A percentile compares a stretch with the other conserved stretches of the same genome.
These are phyloP conservation scores for Tetrapedia diversipes DNA, from an alignment of 2,888 invertebrate species.

Conservation along the genomic window DNA sequence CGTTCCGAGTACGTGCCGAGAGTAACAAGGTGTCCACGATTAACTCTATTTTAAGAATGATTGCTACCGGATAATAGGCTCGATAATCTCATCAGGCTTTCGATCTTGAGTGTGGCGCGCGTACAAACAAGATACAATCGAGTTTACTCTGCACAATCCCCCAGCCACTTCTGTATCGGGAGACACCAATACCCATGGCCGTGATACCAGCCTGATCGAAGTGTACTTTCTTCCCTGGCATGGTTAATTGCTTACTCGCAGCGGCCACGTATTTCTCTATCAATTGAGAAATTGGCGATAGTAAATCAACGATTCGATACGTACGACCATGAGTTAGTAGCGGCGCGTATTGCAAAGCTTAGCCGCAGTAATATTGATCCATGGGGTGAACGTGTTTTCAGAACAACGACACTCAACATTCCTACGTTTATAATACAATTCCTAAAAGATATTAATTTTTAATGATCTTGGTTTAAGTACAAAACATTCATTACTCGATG, in stretches of 20 bases:
- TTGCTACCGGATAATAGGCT: conserved; percentile 57
- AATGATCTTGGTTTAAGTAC: too few relatives aligned
- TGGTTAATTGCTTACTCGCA: conserved; percentile 36
- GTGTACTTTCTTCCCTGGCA: conserved; percentile 22
- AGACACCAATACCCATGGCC: conserved; percentile 31
- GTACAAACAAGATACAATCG: conserved; percentile 59
- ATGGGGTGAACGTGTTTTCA: background rate
- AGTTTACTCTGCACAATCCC: conserved; percentile 44
- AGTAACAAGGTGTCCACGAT: conserved; percentile 68
- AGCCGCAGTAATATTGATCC: background rate
- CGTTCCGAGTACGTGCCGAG: conserved; percentile 58
- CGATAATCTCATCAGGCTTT: conserved; percentile 61
- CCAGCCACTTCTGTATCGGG: conserved; percentile 30
- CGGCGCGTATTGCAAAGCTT: background rate
- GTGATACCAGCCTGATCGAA: conserved; percentile 25
- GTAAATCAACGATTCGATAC: background rate
- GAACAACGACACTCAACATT: too few relatives aligned
- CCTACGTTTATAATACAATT: too few relatives aligned
- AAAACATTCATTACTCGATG: too few relatives aligned
- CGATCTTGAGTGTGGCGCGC: conserved; percentile 61
- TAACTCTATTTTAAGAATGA: conserved; percentile 71
- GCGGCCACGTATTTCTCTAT: background rate
- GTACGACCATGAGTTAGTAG: background rate
- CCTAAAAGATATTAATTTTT: too few relatives aligned
- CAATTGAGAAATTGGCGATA: background rate